Evolutionary conservation across 2,888 invertebrate species (phyloP), one percentile per base, ranked within the genome.

Genomic region (Dryobotodes eremita): DNA sequence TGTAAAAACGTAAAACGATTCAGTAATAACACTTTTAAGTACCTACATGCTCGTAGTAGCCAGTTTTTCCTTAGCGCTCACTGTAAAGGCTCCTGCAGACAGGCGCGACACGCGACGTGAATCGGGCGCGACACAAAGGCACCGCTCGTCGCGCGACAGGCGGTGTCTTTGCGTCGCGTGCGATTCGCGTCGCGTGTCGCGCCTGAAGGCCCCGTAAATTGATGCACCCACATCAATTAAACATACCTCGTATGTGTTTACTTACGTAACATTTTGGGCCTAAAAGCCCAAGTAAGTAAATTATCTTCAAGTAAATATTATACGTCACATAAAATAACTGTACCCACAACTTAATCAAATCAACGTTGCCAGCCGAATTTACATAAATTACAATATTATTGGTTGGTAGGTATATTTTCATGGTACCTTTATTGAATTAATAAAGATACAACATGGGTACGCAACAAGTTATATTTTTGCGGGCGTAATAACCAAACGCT

Each of bases 251-350:
- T 62, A 10, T 48, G 15, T 72, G 23, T 68, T 50, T 64, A 71
- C 20, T 64, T 20, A 65, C 23, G n/a, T 64, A 50, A 72, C 7
- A 75, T 46, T 26, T 78, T 15, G 13, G 3, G n/a, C 66, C 66
- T 86, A 86, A 86, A 80, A 86, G 87, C 86, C 65, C 59, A 66
- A 75, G 61, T 78, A 82, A 84, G 50, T 82, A 68, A 77, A 80
- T 86, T 86, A 77, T 62, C 13, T 70, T 42, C 10, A 77, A 74
- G 72, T 78, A 76, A 77, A 68, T 69, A 36, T 36, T 61, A 15
- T 5, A 65, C 72, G 76, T 79, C 77, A 81, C 71, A 79, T 77
- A 75, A 61, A 79, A 80, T 84, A 78, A 82, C 50, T 55, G 53
- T 68, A 48, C n/a, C 71, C 57, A 61, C 59, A 84, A 75, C 75